These are phyloP conservation scores for Microplitis manilae DNA, from an alignment of 2,888 invertebrate genomes.

Conservation along the genomic window DNA sequence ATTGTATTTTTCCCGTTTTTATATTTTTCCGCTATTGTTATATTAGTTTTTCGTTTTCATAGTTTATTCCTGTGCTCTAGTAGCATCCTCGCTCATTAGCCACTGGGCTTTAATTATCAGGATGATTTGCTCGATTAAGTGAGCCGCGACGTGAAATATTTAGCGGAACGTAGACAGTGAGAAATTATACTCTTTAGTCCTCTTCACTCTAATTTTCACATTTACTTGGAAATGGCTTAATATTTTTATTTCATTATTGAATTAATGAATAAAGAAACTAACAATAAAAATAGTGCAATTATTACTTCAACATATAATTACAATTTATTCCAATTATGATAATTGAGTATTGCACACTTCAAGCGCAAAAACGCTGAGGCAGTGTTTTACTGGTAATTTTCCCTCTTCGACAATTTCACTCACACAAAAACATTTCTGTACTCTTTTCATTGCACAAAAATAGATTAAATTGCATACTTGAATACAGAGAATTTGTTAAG, in stretches of 20 bases:
- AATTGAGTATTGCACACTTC: too few relatives aligned
- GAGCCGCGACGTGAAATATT: slow-evolving; percentile 36
- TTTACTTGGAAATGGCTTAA: not conserved
- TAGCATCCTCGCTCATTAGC: slow-evolving; percentile 35
- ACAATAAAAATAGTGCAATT: not conserved
- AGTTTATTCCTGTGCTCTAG: slow-evolving; percentile 5
- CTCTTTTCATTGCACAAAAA: too few relatives aligned
- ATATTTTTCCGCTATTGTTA: slow-evolving; percentile 11
- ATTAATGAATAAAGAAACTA: not conserved
- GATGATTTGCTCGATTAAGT: slow-evolving; percentile 39
- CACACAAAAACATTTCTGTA: too few relatives aligned
- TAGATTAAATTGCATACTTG: too few relatives aligned
- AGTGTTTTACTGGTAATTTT: too few relatives aligned
- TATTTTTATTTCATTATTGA: not conserved
- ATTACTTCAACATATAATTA: not conserved
- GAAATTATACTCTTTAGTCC: slow-evolving; percentile 23
- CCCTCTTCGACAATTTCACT: too few relatives aligned
- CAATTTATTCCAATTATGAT: not conserved
- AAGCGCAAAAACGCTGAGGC: too few relatives aligned
- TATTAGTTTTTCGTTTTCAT: not conserved
- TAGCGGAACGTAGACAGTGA: slow-evolving; percentile 23
- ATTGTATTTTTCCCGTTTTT: not conserved
- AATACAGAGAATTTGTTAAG: too few relatives aligned
- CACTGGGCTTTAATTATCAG: slow-evolving; percentile 39
- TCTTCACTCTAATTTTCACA: slow-evolving; percentile 27